phyloP scores from a whole-genome alignment of 1,140 invertebrate species.

The Calephelis virginiensis region DNA sequence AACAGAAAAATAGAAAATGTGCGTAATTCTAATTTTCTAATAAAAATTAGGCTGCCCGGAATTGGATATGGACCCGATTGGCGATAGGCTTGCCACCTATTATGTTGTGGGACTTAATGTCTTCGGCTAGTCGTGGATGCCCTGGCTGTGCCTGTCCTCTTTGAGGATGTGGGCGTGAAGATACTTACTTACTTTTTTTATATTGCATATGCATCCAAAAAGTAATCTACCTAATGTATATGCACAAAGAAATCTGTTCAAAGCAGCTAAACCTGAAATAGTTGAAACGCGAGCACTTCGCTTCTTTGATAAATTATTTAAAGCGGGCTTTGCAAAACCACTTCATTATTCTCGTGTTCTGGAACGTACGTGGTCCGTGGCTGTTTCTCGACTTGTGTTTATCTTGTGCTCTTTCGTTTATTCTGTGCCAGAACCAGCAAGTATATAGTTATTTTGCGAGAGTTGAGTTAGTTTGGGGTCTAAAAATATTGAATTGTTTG shows the following conservation, averaged over 20 bases:
- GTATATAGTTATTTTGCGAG: no score
- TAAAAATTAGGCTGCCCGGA: no score
- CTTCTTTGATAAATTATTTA: conserved; percentile 16
- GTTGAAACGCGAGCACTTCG: conserved; percentile 1
- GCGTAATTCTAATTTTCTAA: no score
- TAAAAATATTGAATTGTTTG: no score
- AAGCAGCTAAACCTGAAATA: conserved; percentile 4
- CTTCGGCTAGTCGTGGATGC: no score
- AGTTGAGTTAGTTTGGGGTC: no score
- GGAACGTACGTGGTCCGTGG: not conserved
- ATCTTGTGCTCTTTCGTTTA: not conserved
- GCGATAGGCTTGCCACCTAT: no score
- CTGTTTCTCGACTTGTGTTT: not conserved
- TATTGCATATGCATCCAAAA: not conserved
- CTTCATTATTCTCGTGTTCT: conserved; percentile 1
- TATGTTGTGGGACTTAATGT: no score
- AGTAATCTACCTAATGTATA: conserved; percentile 12
- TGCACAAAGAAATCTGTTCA: not conserved
- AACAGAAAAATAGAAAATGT: no score
- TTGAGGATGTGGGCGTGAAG: no score
- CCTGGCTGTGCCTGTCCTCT: no score
- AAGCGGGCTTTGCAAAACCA: conserved; percentile 5
- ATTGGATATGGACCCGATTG: no score
- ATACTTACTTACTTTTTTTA: not conserved
- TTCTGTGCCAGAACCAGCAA: not conserved